Evolutionary conservation across 2,113 vertebrate species (phyloP), one percentile per base, ranked within the genome.

Genomic region (Corythaeola cristata): DNA sequence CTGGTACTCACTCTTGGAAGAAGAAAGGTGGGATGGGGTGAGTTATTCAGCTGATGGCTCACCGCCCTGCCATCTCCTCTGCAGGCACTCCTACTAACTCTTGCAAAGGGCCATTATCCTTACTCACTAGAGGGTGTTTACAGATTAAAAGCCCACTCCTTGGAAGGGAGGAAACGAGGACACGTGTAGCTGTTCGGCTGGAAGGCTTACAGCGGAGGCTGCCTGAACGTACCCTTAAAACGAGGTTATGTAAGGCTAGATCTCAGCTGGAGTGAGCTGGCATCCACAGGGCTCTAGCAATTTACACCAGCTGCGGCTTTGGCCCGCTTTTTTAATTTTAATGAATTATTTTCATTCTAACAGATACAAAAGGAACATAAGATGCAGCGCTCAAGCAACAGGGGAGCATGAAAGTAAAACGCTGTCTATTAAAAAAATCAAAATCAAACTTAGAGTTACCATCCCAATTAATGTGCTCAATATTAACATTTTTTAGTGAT

Each of bases 261-360:
- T 91, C 96, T 97, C 92, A 96, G 95, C 94, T 95, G 95, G 92
- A 89, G 90, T 2, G 3, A 92, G 89, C 86, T 93, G 95, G 95
- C 90, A 84, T 93, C 94, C 83, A 96, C 83, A 41, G 96, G 76
- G 85, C 93, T 64, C 88, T 10, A n/a, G 72, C 92, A 88, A 80
- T 94, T 95, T 90, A 95, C 96, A 96, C 95, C 96, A 94, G 93
- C 97, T 96, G 96, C 0, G 45, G 83, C 92, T 96, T 94, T 96
- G 95, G 88, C 95, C 95, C 20, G 16, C 80, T 68, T 85, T 72
- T 94, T 94, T 91, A 92, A 94, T 94, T 96, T 91, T 96, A 97
- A 96, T 93, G 96, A 91, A 96, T 96, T 96, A 93, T 94, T 96
- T 94, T 78, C 92, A 64, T 72, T 68, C 58, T 85, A 53, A 64